A percentile compares a stretch with the other conserved stretches of the same genome.
Evolutionary conservation across 2,888 invertebrate species (phyloP).

Genomic region (Agrochola litura): DNA sequence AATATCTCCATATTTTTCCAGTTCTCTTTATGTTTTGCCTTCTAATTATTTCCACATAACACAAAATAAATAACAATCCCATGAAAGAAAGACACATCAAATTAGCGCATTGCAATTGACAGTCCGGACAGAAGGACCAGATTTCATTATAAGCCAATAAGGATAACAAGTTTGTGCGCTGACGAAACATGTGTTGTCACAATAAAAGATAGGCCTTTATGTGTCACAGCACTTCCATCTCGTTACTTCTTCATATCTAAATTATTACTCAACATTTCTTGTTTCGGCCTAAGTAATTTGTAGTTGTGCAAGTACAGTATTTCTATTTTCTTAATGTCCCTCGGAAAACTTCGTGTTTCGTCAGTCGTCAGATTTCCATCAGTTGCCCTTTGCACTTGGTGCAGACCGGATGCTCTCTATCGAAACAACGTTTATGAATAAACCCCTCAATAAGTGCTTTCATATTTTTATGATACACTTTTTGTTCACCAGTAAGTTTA

Average conservation of each 20-base stretch:
- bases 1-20: background rate
- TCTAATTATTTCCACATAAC: background rate
- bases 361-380: too few relatives aligned
- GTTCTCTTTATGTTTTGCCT: too few relatives aligned
- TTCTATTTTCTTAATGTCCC: too few relatives aligned
- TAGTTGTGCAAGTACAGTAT: slow-evolving; percentile 7
- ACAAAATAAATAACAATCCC: background rate
- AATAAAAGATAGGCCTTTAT: slow-evolving; percentile 52
- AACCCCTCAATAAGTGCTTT: too few relatives aligned
- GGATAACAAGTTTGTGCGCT: slow-evolving; percentile 53
- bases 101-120: slow-evolving; percentile 12
- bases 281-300: slow-evolving; percentile 27
- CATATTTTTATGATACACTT: background rate
- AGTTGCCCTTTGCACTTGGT: too few relatives aligned
- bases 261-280: slow-evolving; percentile 44
- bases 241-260: slow-evolving; percentile 36
- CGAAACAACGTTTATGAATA: too few relatives aligned
- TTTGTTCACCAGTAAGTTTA: background rate
- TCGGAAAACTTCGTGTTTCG: too few relatives aligned
- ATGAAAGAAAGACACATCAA: background rate
- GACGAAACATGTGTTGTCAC: slow-evolving; percentile 52
- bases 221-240: slow-evolving; percentile 29
- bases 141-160: slow-evolving; percentile 52
- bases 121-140: slow-evolving; percentile 44
- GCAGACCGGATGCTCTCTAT: too few relatives aligned